Evolutionary conservation across 2,888 invertebrate genomes (phyloP).

Genomic region (Diarsia brunnea): DNA sequence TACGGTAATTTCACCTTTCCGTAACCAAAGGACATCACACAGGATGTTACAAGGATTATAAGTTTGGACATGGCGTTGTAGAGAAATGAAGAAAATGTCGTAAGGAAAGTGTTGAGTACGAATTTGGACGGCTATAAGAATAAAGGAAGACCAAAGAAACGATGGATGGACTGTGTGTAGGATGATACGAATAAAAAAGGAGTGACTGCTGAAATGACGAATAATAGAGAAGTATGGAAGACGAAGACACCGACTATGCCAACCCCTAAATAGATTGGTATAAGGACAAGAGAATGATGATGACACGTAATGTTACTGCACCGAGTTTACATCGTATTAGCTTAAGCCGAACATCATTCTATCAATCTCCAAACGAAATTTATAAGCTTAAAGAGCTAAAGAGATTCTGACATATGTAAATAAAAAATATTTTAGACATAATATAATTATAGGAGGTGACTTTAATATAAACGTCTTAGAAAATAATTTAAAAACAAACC

Average conservation of each 20-base stretch:
- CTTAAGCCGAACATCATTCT: neutral
- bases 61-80: neutral
- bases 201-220: neutral
- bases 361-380: no score
- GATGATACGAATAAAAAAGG: no score
- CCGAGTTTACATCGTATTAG: neutral
- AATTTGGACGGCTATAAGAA: neutral
- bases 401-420: no score
- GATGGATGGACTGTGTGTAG: neutral
- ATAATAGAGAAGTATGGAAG: neutral
- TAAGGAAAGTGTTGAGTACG: neutral
- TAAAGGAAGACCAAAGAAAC: neutral
- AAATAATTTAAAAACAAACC: no score
- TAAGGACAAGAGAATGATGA: neutral
- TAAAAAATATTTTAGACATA: no score
- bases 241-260: neutral
- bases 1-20: neutral
- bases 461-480: no score
- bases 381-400: no score
- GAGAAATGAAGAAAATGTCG: neutral
- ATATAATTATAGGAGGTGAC: no score
- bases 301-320: neutral
- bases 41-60: no score
- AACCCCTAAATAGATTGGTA: neutral
- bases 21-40: no score